Evolutionary conservation across 1,140 invertebrate genomes (phyloP), one percentile per base, ranked within the genome.

Genomic region (Nymphalis io): DNA sequence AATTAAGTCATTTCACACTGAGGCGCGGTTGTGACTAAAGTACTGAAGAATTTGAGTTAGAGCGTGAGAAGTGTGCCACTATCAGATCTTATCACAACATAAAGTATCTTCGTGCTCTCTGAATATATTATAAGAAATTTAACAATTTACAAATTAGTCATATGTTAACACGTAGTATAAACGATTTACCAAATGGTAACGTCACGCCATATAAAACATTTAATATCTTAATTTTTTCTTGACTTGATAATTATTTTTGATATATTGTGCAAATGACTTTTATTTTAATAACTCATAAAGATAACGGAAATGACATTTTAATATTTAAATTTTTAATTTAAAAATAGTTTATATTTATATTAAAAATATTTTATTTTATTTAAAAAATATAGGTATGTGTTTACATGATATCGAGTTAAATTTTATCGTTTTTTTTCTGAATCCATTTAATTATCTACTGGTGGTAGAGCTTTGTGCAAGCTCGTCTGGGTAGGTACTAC

Each of bases 11-110:
- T 63, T 66, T 66, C 33, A 69, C 55, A 65, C 58, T 42, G 40
- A 64, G 66, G 62, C 66, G 68, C 58, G 63, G 73, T 57, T 51
- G 64, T 73, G 74, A 78, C 62, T 72, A 67, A 39, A 55, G 59
- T 53, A 66, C 64, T n/a, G 55, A 73, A 75, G 74, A 70, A 75
- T 78, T 75, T 75, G 62, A 70, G 60, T 64, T 73, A 70, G 61
- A 77, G 71, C 79, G 79, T 81, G 79, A 81, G 79, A 79, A 79
- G 68, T 73, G 72, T 77, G 75, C 72, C 76, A 70, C 68, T 72
- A 73, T 70, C 70, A 72, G 76, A 80, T 80, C 13, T 55, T 74
- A 80, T 80, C 78, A 40, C 39, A 42, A 38, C 46, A 39, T 70
- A 73, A 80, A 72, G 68, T 78, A 60, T 71, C 68, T 72, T 75